Base-by-base conservation (phyloP, 2,113 vertebrate genomes). In the Sinocyclocheilus rhinocerous region DNA sequence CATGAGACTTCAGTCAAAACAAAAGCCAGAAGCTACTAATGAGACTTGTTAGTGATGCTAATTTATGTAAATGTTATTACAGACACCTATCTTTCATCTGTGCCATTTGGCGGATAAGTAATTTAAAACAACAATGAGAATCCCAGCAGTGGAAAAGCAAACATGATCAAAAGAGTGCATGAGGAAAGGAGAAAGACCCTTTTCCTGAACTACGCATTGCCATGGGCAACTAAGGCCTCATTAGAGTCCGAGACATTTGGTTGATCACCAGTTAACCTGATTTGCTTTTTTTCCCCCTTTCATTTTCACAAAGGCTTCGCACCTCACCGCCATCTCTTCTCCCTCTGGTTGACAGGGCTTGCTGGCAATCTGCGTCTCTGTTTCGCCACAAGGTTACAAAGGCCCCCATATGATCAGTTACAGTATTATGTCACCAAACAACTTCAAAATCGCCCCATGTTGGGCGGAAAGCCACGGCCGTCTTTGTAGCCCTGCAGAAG, bases 61-160 rank as follows among this genome's bases (percentile, higher is more conserved):
- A 99, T 99, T 96, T 98, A 99, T 99, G 97, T 96, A 98, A 97
- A 99, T 98, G 94, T 96, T 97, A 99, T 98, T 98, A 97, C 96
- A 95, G 96, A 97, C 96, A 98, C 97, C 97, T 98, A 98, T 98
- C 97, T 97, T 97, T 99, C 97, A 97, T 98, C 96, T 96, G 94
- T 95, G 95, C 95, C 96, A 96, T 98, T 98, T 97, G 96, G 95
- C 96, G 95, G 96, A 96, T 95, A 96, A 96, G 96, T 97, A 98
- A 99, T 99, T 99, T 98, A 97, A 97, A 97, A 95, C 97, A 97
- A 97, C 96, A 97, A 97, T 97, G 96, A 96, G 95, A 93, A 96
- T 96, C 96, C 95, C 94, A 22, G 94, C 94, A 94, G 92, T 94
- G 91, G 88, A 93, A 91, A 95, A 93, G 94, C 95, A 95, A 94